Evolutionary conservation across 1,140 invertebrate genomes (phyloP).

Genomic region (Drosophila willistoni): DNA sequence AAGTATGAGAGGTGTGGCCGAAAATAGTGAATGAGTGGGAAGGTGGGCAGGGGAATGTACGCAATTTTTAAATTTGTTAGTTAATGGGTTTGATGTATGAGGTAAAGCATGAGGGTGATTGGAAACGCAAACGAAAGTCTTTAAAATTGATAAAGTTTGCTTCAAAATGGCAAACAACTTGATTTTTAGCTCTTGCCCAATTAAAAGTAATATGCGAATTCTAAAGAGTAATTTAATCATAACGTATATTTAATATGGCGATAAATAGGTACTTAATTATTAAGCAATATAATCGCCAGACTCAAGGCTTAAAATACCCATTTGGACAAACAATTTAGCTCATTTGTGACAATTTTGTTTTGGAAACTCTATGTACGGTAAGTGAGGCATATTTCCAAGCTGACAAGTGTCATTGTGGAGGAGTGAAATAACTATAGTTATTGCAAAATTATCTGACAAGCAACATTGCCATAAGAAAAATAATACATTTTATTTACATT

Average conservation of each 20-base stretch:
- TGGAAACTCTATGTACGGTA: neutral
- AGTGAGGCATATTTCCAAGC: neutral
- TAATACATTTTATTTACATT: too few relatives aligned
- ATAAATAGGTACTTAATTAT: too few relatives aligned
- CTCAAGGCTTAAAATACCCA: neutral
- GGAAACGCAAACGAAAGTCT: neutral
- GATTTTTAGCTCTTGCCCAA: too few relatives aligned
- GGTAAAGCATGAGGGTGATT: neutral
- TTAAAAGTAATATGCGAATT: neutral
- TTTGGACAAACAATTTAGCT: neutral
- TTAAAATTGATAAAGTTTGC: too few relatives aligned
- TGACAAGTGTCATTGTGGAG: too few relatives aligned
- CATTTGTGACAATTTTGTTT: neutral
- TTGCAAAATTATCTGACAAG: too few relatives aligned
- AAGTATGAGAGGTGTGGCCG: conserved; percentile 34
- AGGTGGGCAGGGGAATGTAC: too few relatives aligned
- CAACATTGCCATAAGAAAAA: too few relatives aligned
- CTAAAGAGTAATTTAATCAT: neutral
- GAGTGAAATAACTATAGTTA: too few relatives aligned
- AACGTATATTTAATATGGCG: neutral
- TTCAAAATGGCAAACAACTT: too few relatives aligned
- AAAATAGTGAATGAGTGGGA: neutral
- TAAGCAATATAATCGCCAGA: neutral
- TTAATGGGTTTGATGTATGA: conserved; percentile 52
- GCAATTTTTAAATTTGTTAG: conserved; percentile 1